Conservation (phyloP, 2,888 invertebrate genomes). For the Peribatodes rhomboidaria region DNA sequence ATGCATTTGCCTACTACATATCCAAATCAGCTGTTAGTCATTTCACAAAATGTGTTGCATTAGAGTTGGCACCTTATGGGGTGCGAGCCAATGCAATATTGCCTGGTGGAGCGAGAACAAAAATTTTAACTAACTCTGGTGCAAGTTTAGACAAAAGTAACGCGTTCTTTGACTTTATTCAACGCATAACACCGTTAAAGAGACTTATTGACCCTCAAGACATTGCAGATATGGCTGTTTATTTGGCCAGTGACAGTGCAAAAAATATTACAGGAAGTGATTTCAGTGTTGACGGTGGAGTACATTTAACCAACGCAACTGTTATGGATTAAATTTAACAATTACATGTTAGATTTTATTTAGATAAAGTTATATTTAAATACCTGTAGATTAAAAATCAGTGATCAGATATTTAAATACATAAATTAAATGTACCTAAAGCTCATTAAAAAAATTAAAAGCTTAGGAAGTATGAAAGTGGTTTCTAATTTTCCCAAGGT, state of each 20-base stretch:
- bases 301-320: background rate
- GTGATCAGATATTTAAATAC: too few species aligned
- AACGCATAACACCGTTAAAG: background rate
- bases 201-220: slow-evolving; percentile 46
- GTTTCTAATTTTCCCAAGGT: too few species aligned
- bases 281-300: slow-evolving; percentile 20
- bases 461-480: too few species aligned
- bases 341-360: background rate
- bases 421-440: too few species aligned
- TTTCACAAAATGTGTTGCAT: slow-evolving; percentile 89
- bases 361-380: too few species aligned
- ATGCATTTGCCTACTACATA: slow-evolving; percentile 84
- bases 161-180: background rate
- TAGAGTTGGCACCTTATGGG: slow-evolving; percentile 86
- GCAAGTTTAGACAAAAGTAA: background rate
- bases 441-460: too few species aligned
- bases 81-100: slow-evolving; percentile 90
- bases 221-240: slow-evolving; percentile 57
- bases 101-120: slow-evolving; percentile 88
- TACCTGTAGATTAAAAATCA: too few species aligned
- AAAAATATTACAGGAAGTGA: slow-evolving; percentile 59
- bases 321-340: too few species aligned
- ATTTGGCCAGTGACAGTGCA: slow-evolving; percentile 63
- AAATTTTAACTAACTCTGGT: background rate
- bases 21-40: slow-evolving; percentile 92